Evolutionary conservation across 2,113 vertebrate species (phyloP).

Genomic region (Machaerirhynchus nigripectus): DNA sequence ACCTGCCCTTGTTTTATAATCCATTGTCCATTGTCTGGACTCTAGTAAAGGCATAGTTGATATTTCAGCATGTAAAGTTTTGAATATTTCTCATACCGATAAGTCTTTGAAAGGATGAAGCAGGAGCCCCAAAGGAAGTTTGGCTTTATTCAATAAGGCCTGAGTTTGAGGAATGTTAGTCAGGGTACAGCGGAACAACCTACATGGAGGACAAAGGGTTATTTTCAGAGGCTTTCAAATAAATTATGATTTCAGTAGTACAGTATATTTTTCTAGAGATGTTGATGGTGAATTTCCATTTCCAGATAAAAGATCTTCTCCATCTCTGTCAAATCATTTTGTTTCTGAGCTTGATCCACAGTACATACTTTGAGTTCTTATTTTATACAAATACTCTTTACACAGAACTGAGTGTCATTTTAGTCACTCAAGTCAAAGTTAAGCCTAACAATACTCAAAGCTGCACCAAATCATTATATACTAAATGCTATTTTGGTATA

Average conservation of each 20-base stretch:
- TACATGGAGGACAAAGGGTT: conserved; percentile 65
- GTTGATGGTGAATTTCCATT: background rate
- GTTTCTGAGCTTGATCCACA: background rate
- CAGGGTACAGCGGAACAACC: conserved; percentile 92
- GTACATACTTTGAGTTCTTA: background rate
- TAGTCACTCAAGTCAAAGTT: background rate
- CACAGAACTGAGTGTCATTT: background rate
- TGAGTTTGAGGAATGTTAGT: conserved; percentile 97
- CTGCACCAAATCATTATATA: background rate
- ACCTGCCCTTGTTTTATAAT: background rate
- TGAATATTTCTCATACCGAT: conserved; percentile 80
- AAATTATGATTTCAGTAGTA: background rate
- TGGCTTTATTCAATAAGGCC: conserved; percentile 95
- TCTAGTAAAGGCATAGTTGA: background rate
- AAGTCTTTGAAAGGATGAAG: conserved; percentile 98
- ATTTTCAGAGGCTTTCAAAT: conserved; percentile 52
- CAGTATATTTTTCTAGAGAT: background rate
- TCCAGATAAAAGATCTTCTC: background rate
- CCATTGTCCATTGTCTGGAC: background rate
- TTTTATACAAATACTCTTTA: background rate
- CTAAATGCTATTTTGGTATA: background rate
- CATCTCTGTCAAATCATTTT: background rate
- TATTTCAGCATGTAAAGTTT: conserved; percentile 17
- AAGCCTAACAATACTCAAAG: background rate
- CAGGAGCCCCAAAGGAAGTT: conserved; percentile 93